A percentile compares a stretch with the other conserved stretches of the same genome.
These are phyloP conservation scores for Luperina testacea DNA, from an alignment of 2,888 invertebrate genomes.

Conservation along the genomic window DNA sequence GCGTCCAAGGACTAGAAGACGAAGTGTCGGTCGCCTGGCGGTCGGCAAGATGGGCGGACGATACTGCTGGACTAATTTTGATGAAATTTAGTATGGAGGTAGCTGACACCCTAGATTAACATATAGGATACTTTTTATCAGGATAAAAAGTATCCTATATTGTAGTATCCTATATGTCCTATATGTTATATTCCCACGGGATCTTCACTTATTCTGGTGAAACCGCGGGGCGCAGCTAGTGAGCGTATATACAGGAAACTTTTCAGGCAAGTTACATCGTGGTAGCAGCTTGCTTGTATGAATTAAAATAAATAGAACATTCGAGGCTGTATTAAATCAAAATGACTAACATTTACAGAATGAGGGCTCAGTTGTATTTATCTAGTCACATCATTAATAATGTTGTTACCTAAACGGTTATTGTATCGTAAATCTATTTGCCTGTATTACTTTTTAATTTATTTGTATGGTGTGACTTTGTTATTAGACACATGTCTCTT, in stretches of 20 bases:
- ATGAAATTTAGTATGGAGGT: too few relatives aligned
- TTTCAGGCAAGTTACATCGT: neutral
- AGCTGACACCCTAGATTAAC: too few relatives aligned
- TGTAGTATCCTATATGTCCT: too few relatives aligned
- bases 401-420: neutral
- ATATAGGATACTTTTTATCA: too few relatives aligned
- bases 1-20: too few relatives aligned
- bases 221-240: too few relatives aligned
- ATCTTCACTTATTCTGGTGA: too few relatives aligned
- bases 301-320: neutral
- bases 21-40: too few relatives aligned
- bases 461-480: conserved; percentile 4
- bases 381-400: conserved; percentile 12
- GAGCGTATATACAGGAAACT: neutral
- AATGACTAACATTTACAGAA: neutral
- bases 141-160: too few relatives aligned
- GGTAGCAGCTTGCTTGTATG: neutral
- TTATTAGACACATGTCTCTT: neutral
- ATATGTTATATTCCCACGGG: too few relatives aligned
- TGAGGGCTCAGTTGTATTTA: conserved; percentile 12
- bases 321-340: neutral
- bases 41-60: too few relatives aligned
- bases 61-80: too few relatives aligned
- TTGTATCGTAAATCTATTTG: conserved; percentile 12
- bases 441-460: conserved; percentile 24